Evolutionary conservation across 2,797 vertebrate genomes (phyloP).

Genomic region (Platalea minor): DNA sequence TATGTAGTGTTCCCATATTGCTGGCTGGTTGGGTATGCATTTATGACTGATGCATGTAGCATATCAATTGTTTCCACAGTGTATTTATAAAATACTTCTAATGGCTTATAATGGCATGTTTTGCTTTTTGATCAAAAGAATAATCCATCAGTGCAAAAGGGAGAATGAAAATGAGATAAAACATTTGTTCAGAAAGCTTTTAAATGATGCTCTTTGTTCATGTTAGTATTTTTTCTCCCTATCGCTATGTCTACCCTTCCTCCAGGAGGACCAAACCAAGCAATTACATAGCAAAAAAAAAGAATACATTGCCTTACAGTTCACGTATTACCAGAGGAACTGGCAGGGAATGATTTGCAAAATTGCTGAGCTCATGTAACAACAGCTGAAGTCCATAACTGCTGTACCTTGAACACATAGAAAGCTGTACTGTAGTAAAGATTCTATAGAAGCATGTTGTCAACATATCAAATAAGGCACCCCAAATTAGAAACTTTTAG

Average conservation of each 20-base stretch:
- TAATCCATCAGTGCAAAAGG: neutral
- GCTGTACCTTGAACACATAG: neutral
- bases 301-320: neutral
- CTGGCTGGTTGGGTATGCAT: neutral
- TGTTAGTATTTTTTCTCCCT: neutral
- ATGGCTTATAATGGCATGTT: slow-evolving; percentile 27
- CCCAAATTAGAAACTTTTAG: neutral
- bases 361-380: neutral
- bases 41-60: neutral
- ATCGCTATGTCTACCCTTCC: neutral
- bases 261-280: neutral
- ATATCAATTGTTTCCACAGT: slow-evolving; percentile 16
- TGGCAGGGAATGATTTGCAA: neutral
- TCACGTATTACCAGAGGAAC: neutral
- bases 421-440: neutral
- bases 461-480: neutral
- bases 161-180: slow-evolving; percentile 10
- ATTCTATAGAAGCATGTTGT: neutral
- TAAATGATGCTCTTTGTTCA: slow-evolving; percentile 11
- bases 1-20: neutral
- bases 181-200: slow-evolving; percentile 32
- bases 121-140: slow-evolving; percentile 30
- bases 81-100: slow-evolving; percentile 46
- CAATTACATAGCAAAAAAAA: neutral
- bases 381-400: neutral